These are phyloP conservation scores for Periphyllus acericola DNA, from an alignment of 2,888 invertebrate species.

Conservation along the genomic window DNA sequence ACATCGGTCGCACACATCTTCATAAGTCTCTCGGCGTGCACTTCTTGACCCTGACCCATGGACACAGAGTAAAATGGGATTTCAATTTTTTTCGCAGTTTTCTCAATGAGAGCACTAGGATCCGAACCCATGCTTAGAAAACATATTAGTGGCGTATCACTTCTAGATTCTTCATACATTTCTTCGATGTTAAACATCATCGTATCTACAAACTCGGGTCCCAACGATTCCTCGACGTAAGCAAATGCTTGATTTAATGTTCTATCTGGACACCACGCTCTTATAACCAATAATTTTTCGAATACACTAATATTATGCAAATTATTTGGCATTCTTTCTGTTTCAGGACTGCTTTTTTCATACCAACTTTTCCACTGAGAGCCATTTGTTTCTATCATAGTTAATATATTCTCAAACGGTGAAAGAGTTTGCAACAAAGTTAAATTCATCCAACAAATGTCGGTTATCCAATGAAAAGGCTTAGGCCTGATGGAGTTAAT, in stretches of 20 bases:
- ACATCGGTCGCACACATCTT: slow-evolving; percentile 74
- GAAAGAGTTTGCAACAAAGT: slow-evolving; percentile 80
- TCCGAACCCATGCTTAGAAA: slow-evolving; percentile 95
- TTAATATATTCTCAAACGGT: slow-evolving; percentile 12
- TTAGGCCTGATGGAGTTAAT: slow-evolving; percentile 91
- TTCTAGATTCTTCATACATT: slow-evolving; percentile 90
- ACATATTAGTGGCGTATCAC: slow-evolving; percentile 88
- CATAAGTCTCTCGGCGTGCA: slow-evolving; percentile 85
- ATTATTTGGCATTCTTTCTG: slow-evolving; percentile 88
- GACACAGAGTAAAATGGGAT: slow-evolving; percentile 87
- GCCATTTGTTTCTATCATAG: slow-evolving; percentile 81
- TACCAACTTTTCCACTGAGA: slow-evolving; percentile 91
- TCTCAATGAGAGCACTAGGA: slow-evolving; percentile 91
- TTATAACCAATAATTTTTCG: slow-evolving; percentile 82
- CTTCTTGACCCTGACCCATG: slow-evolving; percentile 97
- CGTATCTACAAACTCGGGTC: slow-evolving; percentile 88
- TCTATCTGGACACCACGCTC: slow-evolving; percentile 95
- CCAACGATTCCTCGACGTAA: slow-evolving; percentile 89
- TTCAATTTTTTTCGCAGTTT: slow-evolving; percentile 85
- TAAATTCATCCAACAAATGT: slow-evolving; percentile 95
- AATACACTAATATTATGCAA: slow-evolving; percentile 90
- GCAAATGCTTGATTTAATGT: slow-evolving; percentile 91
- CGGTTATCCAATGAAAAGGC: slow-evolving; percentile 93
- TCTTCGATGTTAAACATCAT: slow-evolving; percentile 89
- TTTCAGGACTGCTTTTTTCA: slow-evolving; percentile 92